Evolutionary conservation across 2,797 vertebrate genomes (phyloP).

Genomic region (Melanotaenia nigrans): DNA sequence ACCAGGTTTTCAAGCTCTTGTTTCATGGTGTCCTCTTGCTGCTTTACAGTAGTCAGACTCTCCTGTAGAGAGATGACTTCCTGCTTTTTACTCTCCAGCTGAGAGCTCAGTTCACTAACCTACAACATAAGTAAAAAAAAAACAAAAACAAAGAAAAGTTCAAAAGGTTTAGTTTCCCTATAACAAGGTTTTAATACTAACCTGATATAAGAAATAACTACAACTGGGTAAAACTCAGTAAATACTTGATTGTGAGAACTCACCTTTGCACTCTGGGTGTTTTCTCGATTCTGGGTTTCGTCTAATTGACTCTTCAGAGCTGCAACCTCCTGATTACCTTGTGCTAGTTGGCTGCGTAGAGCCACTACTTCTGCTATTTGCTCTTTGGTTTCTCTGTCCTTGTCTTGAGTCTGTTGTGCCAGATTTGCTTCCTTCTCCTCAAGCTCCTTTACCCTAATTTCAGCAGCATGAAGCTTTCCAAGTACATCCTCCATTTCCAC

Average conservation of each 20-base stretch:
- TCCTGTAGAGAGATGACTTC: slow-evolving; percentile 85
- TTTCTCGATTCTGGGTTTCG: slow-evolving; percentile 83
- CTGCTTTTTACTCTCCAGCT: slow-evolving; percentile 87
- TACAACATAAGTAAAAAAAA: slow-evolving; percentile 62
- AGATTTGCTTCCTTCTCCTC: slow-evolving; percentile 83
- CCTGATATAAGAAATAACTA: background rate
- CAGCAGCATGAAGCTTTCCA: slow-evolving; percentile 91
- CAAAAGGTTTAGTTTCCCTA: background rate
- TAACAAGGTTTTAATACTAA: background rate
- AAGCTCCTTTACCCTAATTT: slow-evolving; percentile 92
- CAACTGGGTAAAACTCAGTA: background rate
- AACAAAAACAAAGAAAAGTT: slow-evolving; percentile 1
- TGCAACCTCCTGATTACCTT: slow-evolving; percentile 88
- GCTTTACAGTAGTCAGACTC: slow-evolving; percentile 83
- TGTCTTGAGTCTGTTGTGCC: slow-evolving; percentile 82
- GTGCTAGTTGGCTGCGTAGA: slow-evolving; percentile 84
- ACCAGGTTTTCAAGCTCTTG: slow-evolving; percentile 89
- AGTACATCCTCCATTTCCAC: slow-evolving; percentile 97
- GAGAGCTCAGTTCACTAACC: slow-evolving; percentile 86
- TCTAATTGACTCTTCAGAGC: slow-evolving; percentile 85
- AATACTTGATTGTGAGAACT: slow-evolving; percentile 59
- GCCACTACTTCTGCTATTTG: slow-evolving; percentile 84
- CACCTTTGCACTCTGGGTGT: slow-evolving; percentile 88
- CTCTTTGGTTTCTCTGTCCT: slow-evolving; percentile 86
- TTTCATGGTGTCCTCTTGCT: slow-evolving; percentile 86